Evolutionary conservation across 2,113 vertebrate genomes (phyloP), one percentile per base, ranked within the genome.

Genomic region (Neolamprologus modestus): DNA sequence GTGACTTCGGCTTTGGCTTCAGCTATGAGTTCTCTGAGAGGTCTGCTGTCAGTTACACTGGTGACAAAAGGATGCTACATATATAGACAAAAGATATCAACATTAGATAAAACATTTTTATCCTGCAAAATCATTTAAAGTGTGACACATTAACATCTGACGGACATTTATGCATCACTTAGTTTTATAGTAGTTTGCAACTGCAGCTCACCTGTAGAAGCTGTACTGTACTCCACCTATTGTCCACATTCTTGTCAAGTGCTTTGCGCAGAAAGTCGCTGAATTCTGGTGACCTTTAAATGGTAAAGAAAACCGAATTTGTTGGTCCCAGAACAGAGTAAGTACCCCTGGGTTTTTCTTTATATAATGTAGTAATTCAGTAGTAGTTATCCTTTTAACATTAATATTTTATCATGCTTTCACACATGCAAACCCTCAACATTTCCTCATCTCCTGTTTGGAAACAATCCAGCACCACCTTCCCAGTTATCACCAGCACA

Each of bases 1-100:
- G 97, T 97, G 88, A 99, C 99, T 95, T 99, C 99, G 83, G 99
- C 99, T 95, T 99, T 99, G 87, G 98, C 98, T 93, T 99, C 99
- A 31, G 98, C 99, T 90, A 99, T 98, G 94, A 99, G 82, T 92
- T 99, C 98, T 95, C 98, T 96, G 86, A 99, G 94, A 50, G 98
- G 98, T 95, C 95, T 98, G 96, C 97, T 98, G 87, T 98, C 96
- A 86, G 95, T 94, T 33, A 98, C 97, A 81, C 88, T 96, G 40
- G 95, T 97, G 91, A 99, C 98, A 96, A 99, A 99, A 4, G 99
- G 98, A 95, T 99, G 99, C 99, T 99, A 61, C 35, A 54, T 2
- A 55, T 19, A 85, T 68, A 7, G 35, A 40, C 55, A 85, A 24
- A 73, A 83, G 12, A 68, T 16, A 90, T 45, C 19, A 55, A 61